Evolutionary conservation across 1,140 invertebrate genomes (phyloP), one percentile per base, ranked within the genome.

Genomic region (Zophobas atratus): DNA sequence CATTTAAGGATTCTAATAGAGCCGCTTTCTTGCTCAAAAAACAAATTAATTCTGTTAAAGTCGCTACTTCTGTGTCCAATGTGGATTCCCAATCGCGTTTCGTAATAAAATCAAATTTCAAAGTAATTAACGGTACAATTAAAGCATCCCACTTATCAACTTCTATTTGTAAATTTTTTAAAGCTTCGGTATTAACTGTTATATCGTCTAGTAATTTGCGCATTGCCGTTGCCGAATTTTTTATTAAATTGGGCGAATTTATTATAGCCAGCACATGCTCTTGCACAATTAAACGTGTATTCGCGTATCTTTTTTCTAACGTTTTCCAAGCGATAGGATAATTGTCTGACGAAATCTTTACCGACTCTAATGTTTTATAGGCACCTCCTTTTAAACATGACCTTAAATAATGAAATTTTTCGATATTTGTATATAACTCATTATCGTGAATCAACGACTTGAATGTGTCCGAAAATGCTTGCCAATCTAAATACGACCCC

Each of bases 381-480:
- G 71, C 71, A 33, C 56, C 71, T 20, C 34, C 71, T 38, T 55
- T 55, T 8, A 74, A 51, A 74, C 48, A 74, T 55, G 71, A 55
- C 56, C 56, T 74, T 56, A 74, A 56, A 55, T 74, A 74, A 55
- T 74, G 34, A 56, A 74, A 74, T 55, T 74, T 74, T 56, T 74
- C 48, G 56, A 53, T 55, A 33, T 55, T 8, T 6, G 48, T 55
- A 33, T 55, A 39, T 8, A 39, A 8, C 8, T 34, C 32, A 38
- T 38, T 74, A 38, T 72, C 33, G 39, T 72, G 70, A 32, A 72
- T 33, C 32, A 72, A 51, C 6, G n/a, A n/a, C 8, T 48, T 74
- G 38, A 60, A 74, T n/a, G 34, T 55, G 71, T 74, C 41, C 33
- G 34, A 56, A 38, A 74, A 74, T 3, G 49, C 6, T n/a, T 6